phyloP scores from a whole-genome alignment of 2,888 invertebrate species.

The Calameuta filiformis region DNA sequence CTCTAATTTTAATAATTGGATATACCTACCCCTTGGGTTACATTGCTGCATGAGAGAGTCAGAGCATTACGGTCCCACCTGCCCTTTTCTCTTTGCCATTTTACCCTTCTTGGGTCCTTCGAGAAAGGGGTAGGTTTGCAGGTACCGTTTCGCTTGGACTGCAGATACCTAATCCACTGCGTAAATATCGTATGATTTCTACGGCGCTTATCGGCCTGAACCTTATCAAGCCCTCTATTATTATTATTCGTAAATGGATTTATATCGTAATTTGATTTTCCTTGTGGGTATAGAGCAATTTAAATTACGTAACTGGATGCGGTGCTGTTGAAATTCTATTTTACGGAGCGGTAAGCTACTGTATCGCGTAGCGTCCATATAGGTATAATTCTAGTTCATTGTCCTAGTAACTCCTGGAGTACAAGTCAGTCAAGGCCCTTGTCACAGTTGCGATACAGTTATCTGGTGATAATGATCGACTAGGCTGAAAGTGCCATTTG shows the following conservation, averaged over 20 bases:
- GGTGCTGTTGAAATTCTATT: neutral
- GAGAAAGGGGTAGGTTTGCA: neutral
- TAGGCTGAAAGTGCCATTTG: neutral
- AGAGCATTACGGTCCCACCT: constrained; percentile 56
- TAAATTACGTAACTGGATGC: neutral
- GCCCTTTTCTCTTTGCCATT: constrained; percentile 41
- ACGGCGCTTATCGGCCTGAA: neutral
- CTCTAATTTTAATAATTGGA: constrained; percentile 65
- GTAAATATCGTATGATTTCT: neutral
- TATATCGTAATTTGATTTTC: neutral
- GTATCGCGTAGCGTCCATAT: neutral
- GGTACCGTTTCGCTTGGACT: neutral
- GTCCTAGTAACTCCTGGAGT: constrained; percentile 32
- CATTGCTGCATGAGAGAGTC: constrained; percentile 28
- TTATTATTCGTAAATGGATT: neutral
- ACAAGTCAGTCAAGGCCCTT: constrained; percentile 35
- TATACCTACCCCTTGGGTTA: constrained; percentile 36
- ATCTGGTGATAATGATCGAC: neutral
- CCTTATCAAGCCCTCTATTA: neutral
- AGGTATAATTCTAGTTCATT: constrained; percentile 25
- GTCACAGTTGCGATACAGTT: neutral
- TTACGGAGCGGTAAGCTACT: neutral
- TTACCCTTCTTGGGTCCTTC: neutral
- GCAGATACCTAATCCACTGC: neutral
- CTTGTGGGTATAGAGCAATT: neutral